These are phyloP conservation scores for Antedon mediterranea DNA, from an alignment of 53 echinoderm and acorn worm species.

Conservation along the genomic window DNA sequence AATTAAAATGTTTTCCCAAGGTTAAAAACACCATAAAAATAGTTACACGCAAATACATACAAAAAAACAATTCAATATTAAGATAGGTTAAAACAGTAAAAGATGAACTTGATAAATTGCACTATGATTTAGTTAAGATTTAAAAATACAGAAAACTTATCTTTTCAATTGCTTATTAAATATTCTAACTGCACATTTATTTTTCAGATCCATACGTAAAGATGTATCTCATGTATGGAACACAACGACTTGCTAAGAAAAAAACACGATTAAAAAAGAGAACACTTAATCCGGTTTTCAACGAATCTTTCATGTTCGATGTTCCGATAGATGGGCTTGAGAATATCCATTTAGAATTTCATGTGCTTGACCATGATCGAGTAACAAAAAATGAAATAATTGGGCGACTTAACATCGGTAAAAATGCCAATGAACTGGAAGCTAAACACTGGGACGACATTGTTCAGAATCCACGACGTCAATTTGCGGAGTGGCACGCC, in stretches of 20 bases:
- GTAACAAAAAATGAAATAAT: slow-evolving; percentile 99
- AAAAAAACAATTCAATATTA: no score
- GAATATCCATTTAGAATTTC: slow-evolving; percentile 86
- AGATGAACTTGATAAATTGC: no score
- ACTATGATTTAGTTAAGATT: no score
- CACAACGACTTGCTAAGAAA: slow-evolving; percentile 88
- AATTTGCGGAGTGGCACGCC: slow-evolving; percentile 98
- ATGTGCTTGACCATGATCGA: slow-evolving; percentile 93
- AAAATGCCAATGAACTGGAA: slow-evolving; percentile 48
- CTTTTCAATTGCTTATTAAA: no score
- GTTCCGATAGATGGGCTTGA: slow-evolving; percentile 88
- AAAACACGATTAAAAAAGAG: slow-evolving; percentile 96
- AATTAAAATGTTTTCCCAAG: no score
- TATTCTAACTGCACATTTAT: not conserved
- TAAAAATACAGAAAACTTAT: no score
- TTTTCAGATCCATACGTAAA: slow-evolving; percentile 88
- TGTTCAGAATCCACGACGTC: slow-evolving; percentile 82
- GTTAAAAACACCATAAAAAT: no score
- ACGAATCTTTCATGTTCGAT: slow-evolving; percentile 98
- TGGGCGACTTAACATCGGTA: slow-evolving; percentile 82
- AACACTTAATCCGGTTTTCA: slow-evolving; percentile 98
- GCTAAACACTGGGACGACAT: slow-evolving; percentile 91
- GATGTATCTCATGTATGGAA: slow-evolving; percentile 86
- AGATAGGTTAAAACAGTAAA: no score
- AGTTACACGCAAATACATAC: no score